Conservation (phyloP, 2,797 vertebrate species). For the Micrastur ruficollis region DNA sequence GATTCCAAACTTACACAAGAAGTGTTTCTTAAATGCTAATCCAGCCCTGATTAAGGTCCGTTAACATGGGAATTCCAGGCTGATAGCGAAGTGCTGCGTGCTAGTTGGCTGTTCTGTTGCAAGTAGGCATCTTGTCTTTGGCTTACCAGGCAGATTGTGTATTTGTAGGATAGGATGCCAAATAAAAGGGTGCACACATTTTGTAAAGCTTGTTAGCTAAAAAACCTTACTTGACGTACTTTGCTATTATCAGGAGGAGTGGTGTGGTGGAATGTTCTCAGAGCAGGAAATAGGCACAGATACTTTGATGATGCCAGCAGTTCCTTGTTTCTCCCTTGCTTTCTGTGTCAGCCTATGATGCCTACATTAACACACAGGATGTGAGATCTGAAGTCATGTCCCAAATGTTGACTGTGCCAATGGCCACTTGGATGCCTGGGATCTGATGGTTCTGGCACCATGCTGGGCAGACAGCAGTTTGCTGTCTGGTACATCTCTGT, state of each 20-base stretch:
- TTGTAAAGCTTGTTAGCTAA: not conserved
- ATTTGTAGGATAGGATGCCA: not conserved
- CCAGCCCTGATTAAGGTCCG: not conserved
- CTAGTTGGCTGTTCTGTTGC: not conserved
- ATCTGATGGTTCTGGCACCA: not conserved
- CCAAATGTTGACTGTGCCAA: not conserved
- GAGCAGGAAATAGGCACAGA: not conserved
- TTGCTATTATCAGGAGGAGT: not conserved
- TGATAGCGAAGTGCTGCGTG: not conserved
- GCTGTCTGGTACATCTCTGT: not conserved
- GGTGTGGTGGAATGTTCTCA: not conserved
- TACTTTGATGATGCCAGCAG: not conserved
- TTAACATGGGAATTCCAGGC: not conserved
- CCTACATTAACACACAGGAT: fast-evolving
- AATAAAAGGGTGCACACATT: not conserved
- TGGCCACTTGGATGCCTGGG: not conserved
- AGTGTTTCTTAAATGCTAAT: not conserved
- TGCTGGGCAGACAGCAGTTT: not conserved
- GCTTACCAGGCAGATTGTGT: not conserved
- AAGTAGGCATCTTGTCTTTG: not conserved
- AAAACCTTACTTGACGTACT: not conserved
- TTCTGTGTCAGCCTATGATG: not conserved
- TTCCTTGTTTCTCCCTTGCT: not conserved
- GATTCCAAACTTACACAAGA: not conserved
- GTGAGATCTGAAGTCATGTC: not conserved